Conservation (phyloP, 2,888 invertebrate genomes). For the Platynereis dumerilii region DNA sequence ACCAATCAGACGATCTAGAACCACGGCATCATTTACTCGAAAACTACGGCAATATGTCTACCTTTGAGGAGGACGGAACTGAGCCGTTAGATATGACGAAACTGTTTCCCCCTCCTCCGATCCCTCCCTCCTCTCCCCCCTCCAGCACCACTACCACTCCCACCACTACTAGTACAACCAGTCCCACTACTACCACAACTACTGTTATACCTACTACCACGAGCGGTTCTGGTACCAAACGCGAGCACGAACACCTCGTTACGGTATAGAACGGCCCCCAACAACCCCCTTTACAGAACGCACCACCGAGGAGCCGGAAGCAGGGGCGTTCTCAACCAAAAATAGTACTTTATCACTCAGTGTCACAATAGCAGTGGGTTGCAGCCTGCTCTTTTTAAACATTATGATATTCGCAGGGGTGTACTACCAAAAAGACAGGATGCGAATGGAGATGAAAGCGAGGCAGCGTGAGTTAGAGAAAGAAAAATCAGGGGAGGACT, state of each 20-base stretch:
- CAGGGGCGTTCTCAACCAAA: slow-evolving; percentile 19
- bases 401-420: slow-evolving; percentile 93
- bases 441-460: slow-evolving; percentile 45
- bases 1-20: slow-evolving; percentile 82
- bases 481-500: slow-evolving; percentile 19
- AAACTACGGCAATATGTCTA: slow-evolving; percentile 81
- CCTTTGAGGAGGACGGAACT: slow-evolving; percentile 77
- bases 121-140: slow-evolving; percentile 45
- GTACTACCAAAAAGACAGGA: slow-evolving; percentile 76
- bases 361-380: slow-evolving; percentile 83
- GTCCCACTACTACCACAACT: slow-evolving; percentile 15
- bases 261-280: not conserved
- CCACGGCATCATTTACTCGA: slow-evolving; percentile 84
- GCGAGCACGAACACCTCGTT: not conserved
- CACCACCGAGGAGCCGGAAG: not conserved
- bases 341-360: slow-evolving; percentile 45
- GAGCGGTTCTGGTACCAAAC: slow-evolving; percentile 6
- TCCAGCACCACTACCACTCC: slow-evolving; percentile 1
- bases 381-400: slow-evolving; percentile 87
- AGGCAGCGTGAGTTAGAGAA: slow-evolving; percentile 32
- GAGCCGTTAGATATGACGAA: slow-evolving; percentile 27
- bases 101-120: slow-evolving; percentile 52
- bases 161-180: slow-evolving; percentile 13
- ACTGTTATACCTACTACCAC: slow-evolving; percentile 3
- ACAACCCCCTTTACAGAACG: not conserved